These are phyloP conservation scores for Drosophila ohnishii DNA, from an alignment of 1,140 invertebrate species.

Conservation along the genomic window DNA sequence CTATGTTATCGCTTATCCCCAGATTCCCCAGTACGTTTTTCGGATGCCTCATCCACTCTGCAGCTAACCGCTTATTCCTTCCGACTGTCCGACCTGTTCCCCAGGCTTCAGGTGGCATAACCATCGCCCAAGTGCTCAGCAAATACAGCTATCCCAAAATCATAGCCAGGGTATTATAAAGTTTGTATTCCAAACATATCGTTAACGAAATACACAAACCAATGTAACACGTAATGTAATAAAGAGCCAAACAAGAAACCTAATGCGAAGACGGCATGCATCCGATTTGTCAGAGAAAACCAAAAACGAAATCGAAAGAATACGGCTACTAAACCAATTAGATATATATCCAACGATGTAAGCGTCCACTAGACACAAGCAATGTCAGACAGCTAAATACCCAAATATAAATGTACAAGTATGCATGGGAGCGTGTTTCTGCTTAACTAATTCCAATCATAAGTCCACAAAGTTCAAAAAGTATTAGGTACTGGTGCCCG, in stretches of 20 bases:
- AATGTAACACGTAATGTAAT: conserved; percentile 50
- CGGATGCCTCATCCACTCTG: conserved; percentile 11
- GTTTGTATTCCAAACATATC: conserved; percentile 80
- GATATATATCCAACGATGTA: conserved; percentile 59
- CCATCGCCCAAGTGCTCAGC: conserved; percentile 51
- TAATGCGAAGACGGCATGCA: conserved; percentile 19
- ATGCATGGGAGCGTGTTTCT: conserved; percentile 10
- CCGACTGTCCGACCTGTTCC: conserved; percentile 20
- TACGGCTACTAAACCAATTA: conserved; percentile 49
- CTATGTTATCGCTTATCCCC: conserved; percentile 6
- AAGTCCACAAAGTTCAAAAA: conserved; percentile 39
- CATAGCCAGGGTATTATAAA: conserved; percentile 75
- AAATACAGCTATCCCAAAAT: conserved; percentile 54
- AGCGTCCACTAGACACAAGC: conserved; percentile 20
- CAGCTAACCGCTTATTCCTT: conserved; percentile 8
- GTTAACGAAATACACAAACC: conserved; percentile 72
- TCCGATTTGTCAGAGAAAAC: conserved; percentile 30
- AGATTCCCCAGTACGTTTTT: background rate
- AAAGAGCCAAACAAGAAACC: conserved; percentile 37
- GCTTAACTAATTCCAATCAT: conserved; percentile 13
- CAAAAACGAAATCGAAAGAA: conserved; percentile 25
- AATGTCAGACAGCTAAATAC: conserved; percentile 26
- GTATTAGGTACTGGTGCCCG: conserved; percentile 34
- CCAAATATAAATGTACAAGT: conserved; percentile 12
- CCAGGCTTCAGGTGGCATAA: conserved; percentile 42